These are phyloP conservation scores for Cheirogaleus medius DNA, from an alignment of 2,113 vertebrate genomes.

Conservation along the genomic window DNA sequence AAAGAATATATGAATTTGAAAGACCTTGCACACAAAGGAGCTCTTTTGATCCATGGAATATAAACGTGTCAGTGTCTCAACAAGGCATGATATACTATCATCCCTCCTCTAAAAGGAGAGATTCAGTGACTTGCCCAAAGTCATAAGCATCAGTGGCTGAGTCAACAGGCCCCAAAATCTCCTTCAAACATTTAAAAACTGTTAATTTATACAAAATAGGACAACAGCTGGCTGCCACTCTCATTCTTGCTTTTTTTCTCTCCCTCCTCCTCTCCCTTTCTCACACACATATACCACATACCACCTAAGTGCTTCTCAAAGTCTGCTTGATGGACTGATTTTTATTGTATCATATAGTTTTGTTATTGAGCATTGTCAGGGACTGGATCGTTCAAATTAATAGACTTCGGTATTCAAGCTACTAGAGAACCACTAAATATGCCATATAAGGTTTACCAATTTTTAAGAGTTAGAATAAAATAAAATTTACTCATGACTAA, in stretches of 20 bases:
- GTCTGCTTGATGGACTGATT: neutral
- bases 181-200: slow-evolving; percentile 33
- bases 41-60: slow-evolving; percentile 48
- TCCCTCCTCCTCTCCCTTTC: neutral
- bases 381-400: slow-evolving; percentile 33
- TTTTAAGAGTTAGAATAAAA: slow-evolving; percentile 57
- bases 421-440: slow-evolving; percentile 26
- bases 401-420: slow-evolving; percentile 19
- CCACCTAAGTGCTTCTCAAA: neutral
- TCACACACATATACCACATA: neutral
- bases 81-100: neutral
- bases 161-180: slow-evolving; percentile 16
- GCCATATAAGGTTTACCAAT: neutral
- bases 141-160: neutral
- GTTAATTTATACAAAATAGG: neutral
- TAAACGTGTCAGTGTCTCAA: slow-evolving; percentile 48
- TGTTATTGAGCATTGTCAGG: neutral
- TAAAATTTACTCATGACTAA: slow-evolving; percentile 20
- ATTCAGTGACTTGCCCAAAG: slow-evolving; percentile 1
- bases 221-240: neutral
- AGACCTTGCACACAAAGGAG: slow-evolving; percentile 17
- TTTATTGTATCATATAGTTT: slow-evolving; percentile 12
- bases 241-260: neutral
- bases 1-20: slow-evolving; percentile 53
- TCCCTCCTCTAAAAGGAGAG: neutral